Evolutionary conservation across 2,888 invertebrate species (phyloP).

Genomic region (Lucinisca nassula): DNA sequence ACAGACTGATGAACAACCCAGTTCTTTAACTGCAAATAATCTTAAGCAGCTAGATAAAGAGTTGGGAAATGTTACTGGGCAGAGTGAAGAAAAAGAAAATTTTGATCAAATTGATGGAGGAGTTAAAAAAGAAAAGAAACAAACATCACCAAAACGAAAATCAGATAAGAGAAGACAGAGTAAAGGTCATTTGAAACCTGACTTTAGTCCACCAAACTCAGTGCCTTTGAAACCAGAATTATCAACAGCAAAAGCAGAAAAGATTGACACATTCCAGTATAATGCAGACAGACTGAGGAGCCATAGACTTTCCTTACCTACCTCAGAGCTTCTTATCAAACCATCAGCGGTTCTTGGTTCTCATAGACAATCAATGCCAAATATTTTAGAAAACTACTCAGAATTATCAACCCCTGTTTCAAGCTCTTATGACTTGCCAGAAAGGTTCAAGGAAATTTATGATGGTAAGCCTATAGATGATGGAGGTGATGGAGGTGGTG

Average conservation of each 20-base stretch:
- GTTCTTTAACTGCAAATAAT: conserved; percentile 10
- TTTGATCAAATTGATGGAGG: conserved; percentile 5
- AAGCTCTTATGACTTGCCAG: neutral
- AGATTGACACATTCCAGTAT: conserved; percentile 53
- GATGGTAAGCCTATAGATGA: conserved; percentile 48
- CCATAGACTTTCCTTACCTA: conserved; percentile 66
- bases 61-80: neutral
- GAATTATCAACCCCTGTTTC: neutral
- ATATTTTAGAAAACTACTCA: conserved; percentile 35
- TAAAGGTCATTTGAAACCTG: conserved; percentile 67
- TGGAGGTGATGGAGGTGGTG: conserved; percentile 19
- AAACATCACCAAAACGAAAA: conserved; percentile 21
- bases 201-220: conserved; percentile 59
- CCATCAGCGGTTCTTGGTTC: neutral
- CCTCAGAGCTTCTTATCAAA: neutral
- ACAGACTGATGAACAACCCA: neutral
- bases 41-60: conserved; percentile 15
- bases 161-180: conserved; percentile 43
- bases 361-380: conserved; percentile 51
- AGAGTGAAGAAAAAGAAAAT: conserved; percentile 18
- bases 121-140: conserved; percentile 3
- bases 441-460: conserved; percentile 24
- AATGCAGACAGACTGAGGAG: conserved; percentile 62
- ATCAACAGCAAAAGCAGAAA: conserved; percentile 71
- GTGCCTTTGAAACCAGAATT: conserved; percentile 65